Evolutionary conservation across 2,888 invertebrate species (phyloP).

Genomic region (Lepidonotus clava): DNA sequence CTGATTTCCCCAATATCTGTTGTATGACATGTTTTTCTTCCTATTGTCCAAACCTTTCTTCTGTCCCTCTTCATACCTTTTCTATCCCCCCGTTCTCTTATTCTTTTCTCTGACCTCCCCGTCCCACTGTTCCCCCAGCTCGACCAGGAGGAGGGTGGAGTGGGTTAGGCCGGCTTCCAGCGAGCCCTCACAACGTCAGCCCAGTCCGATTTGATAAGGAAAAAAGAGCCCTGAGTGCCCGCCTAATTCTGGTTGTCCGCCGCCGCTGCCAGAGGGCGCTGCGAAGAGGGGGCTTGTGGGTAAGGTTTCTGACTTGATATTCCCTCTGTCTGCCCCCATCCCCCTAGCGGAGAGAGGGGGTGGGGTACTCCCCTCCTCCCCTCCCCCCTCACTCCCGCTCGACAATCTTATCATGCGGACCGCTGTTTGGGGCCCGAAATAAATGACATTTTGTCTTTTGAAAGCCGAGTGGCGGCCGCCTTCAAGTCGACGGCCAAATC

Average conservation of each 20-base stretch:
- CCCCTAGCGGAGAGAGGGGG: not conserved
- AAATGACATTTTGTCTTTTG: conserved; percentile 54
- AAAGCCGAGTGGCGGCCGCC: conserved; percentile 42
- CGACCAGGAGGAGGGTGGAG: no score
- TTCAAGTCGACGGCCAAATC: conserved; percentile 2
- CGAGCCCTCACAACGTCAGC: conserved; percentile 27
- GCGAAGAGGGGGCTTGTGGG: conserved; percentile 1
- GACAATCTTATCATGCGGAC: conserved; percentile 48
- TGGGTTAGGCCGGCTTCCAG: conserved; percentile 2
- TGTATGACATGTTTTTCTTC: no score
- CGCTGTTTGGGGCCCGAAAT: conserved; percentile 46
- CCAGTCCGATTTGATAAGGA: conserved; percentile 35
- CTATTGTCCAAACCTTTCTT: no score
- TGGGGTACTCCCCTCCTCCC: no score
- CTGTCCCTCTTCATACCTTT: no score
- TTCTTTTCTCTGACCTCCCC: no score
- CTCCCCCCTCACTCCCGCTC: not conserved
- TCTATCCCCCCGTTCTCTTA: no score
- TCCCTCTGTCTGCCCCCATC: conserved; percentile 12
- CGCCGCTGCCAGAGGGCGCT: not conserved
- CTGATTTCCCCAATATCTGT: no score
- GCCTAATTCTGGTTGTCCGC: conserved; percentile 41
- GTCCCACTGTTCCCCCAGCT: no score
- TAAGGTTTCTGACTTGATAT: conserved; percentile 40
- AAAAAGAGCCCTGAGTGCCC: conserved; percentile 37